These are phyloP conservation scores for Drosophila busckii DNA, from an alignment of 1,140 invertebrate genomes.

Conservation along the genomic window DNA sequence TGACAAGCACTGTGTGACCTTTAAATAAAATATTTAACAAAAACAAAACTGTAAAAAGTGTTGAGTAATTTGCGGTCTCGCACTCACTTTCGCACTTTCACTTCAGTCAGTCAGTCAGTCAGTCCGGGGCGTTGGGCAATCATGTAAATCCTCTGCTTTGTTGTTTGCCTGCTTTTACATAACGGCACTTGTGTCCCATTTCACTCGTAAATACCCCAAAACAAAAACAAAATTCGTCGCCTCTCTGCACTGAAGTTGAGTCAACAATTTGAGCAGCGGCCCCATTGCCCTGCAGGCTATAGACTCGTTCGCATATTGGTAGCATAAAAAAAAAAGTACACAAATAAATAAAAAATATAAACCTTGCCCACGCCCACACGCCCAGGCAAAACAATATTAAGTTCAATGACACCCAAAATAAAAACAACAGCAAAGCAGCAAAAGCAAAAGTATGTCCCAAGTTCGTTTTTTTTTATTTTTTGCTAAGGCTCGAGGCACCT, in stretches of 20 bases:
- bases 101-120: too few species aligned
- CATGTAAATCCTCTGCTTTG: slow-evolving; percentile 22
- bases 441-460: slow-evolving; percentile 44
- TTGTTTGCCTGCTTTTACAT: slow-evolving; percentile 12
- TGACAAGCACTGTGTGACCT: slow-evolving; percentile 33
- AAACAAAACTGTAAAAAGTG: slow-evolving; percentile 24
- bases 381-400: slow-evolving; percentile 61
- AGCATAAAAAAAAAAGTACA: slow-evolving; percentile 66
- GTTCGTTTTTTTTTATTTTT: slow-evolving; percentile 31
- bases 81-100: too few species aligned
- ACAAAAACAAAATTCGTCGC: background rate
- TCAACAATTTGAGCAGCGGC: slow-evolving; percentile 51
- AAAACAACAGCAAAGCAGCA: slow-evolving; percentile 21
- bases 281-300: slow-evolving; percentile 23
- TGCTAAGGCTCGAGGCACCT: slow-evolving; percentile 30
- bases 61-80: slow-evolving; percentile 42
- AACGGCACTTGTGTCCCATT: slow-evolving; percentile 13
- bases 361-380: background rate
- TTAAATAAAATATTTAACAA: slow-evolving; percentile 39
- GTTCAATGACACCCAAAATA: slow-evolving; percentile 71
- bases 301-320: slow-evolving; percentile 40
- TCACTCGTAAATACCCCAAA: slow-evolving; percentile 50
- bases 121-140: too few species aligned
- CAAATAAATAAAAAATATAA: slow-evolving; percentile 70
- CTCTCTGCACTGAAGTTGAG: slow-evolving; percentile 3